Evolutionary conservation across 2,888 invertebrate species (phyloP), one percentile per base, ranked within the genome.

Genomic region (Diaperis boleti): DNA sequence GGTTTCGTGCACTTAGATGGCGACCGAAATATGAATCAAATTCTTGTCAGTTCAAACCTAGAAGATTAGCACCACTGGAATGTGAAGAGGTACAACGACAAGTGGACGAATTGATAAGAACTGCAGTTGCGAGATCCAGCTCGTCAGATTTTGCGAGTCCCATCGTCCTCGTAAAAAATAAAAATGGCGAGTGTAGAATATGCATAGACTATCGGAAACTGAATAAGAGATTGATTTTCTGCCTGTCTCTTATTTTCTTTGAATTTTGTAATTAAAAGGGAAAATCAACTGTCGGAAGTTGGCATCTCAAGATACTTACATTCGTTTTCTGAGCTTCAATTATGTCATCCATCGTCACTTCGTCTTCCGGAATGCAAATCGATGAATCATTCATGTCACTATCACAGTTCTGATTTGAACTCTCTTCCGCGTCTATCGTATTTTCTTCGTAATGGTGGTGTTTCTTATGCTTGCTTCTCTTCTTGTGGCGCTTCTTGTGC

Each of bases 391-490:
- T n/a, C n/a, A n/a, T n/a, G n/a, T 65, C 54, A 18, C 42, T 54
- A 17, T 54, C 54, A 29, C 42, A 29, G 18, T 29, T 29, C 10
- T 14, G 20, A n/a, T n/a, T n/a, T n/a, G n/a, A n/a, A 22, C 10
- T 13, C 13, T 56, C 56, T 2, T 31, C 29, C 15, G 14, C 1
- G 14, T 45, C 20, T 14, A 26, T 68, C 79, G 75, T 66, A 74
- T 80, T 75, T 82, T 81, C 83, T 45, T 83, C 84, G 1, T 83
- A 33, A 10, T 89, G 87, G 80, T 92, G 88, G 76, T 90, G 87
- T 75, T 90, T 91, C 78, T 90, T 89, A 74, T 92, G 92, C 81
- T 92, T 92, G 69, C 88, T 87, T 73, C 92, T 91, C 64, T 87
- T 88, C 77, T 92, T 92, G 79, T 91, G 92, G 71, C 92, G 92